These are phyloP conservation scores for Cryptophagus acutangulus DNA, from an alignment of 2,888 invertebrate genomes.

Conservation along the genomic window DNA sequence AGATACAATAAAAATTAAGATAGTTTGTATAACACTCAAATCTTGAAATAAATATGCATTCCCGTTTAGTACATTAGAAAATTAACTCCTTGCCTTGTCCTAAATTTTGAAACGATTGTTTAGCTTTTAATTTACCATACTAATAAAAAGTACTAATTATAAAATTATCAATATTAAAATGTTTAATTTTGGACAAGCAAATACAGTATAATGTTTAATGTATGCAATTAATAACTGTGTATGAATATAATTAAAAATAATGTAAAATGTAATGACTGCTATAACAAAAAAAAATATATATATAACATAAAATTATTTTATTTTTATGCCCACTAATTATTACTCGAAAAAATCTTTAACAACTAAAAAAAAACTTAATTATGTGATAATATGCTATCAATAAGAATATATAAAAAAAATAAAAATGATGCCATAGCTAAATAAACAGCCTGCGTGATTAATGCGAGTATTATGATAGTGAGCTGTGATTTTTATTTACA, in stretches of 20 bases:
- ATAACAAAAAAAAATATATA: neutral
- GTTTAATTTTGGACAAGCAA: neutral
- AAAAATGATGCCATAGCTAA: constrained; percentile 26
- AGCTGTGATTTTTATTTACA: constrained; percentile 15
- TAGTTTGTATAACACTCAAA: constrained; percentile 19
- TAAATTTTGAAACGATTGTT: constrained; percentile 1
- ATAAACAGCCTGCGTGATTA: constrained; percentile 21
- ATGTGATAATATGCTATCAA: too few species aligned
- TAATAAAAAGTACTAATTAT: neutral
- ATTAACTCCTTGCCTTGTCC: constrained; percentile 1
- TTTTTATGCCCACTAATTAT: neutral
- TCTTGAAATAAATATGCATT: constrained; percentile 15
- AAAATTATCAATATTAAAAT: too few species aligned
- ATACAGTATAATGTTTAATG: neutral
- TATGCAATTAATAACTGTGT: constrained; percentile 2
- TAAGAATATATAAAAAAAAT: constrained; percentile 10
- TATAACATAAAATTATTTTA: neutral
- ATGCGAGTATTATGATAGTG: constrained; percentile 27
- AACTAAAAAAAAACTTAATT: too few species aligned
- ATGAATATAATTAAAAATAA: neutral
- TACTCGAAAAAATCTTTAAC: neutral
- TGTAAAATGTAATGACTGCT: neutral
- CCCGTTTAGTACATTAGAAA: too few species aligned
- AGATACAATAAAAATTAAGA: too few species aligned
- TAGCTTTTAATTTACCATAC: neutral